Evolutionary conservation across 1,140 invertebrate species (phyloP).

Genomic region (Micrasema minimum): DNA sequence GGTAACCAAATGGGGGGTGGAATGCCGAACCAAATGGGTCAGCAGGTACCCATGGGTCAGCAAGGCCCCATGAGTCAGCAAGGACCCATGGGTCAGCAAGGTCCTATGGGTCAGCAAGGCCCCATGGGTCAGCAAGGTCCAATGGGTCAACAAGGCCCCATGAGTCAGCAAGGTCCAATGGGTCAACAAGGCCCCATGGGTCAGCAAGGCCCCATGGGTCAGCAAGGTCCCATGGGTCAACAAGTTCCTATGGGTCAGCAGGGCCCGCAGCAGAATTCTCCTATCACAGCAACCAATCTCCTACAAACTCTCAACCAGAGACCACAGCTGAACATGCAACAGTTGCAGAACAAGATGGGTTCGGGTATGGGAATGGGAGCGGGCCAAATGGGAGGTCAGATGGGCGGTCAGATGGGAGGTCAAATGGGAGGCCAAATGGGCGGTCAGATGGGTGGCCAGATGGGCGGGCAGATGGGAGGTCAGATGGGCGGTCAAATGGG

Average conservation of each 20-base stretch:
- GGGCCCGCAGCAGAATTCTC: conserved; percentile 62
- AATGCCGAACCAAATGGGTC: conserved; percentile 51
- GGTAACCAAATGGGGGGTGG: conserved; percentile 56
- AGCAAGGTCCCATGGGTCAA: conserved; percentile 53
- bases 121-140: conserved; percentile 56
- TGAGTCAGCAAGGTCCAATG: conserved; percentile 66
- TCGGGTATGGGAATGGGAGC: conserved; percentile 57
- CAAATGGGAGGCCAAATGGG: conserved; percentile 48
- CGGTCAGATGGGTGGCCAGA: conserved; percentile 41
- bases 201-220: conserved; percentile 41
- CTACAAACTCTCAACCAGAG: conserved; percentile 72
- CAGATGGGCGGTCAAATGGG: conserved; percentile 42
- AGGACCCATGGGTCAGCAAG: conserved; percentile 53
- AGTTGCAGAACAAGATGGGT: conserved; percentile 68
- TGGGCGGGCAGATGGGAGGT: conserved; percentile 45
- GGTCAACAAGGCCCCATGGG: conserved; percentile 50
- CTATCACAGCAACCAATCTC: conserved; percentile 67
- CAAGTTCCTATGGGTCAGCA: conserved; percentile 67
- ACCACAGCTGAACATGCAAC: conserved; percentile 70
- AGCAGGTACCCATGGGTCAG: conserved; percentile 67
- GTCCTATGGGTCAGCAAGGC: conserved; percentile 54
- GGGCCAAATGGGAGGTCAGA: conserved; percentile 59
- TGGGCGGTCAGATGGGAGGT: conserved; percentile 66
- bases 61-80: conserved; percentile 54
- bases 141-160: conserved; percentile 52